These are phyloP conservation scores for Melanotaenia pygmaea DNA, from an alignment of 2,797 vertebrate genomes.

Conservation along the genomic window DNA sequence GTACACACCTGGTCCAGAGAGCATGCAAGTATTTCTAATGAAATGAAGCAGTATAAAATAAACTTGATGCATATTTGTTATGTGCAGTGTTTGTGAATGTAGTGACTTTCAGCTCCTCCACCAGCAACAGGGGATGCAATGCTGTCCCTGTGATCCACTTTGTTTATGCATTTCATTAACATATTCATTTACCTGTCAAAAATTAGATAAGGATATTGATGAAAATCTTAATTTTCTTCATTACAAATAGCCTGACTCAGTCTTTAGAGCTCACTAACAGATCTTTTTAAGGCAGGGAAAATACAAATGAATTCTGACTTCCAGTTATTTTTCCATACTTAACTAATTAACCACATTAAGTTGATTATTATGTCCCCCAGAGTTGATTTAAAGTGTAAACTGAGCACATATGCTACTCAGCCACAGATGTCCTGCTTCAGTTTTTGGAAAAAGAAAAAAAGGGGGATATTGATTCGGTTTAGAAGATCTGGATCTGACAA, in stretches of 20 bases:
- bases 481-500: conserved; percentile 43
- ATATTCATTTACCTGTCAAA: neutral
- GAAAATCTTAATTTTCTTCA: neutral
- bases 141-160: conserved; percentile 4
- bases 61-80: conserved; percentile 45
- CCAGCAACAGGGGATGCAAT: neutral
- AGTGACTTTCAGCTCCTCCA: conserved; percentile 9
- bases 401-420: neutral
- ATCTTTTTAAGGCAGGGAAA: neutral
- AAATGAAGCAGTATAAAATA: conserved; percentile 33
- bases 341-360: neutral
- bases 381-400: neutral
- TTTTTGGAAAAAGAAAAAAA: conserved; percentile 1
- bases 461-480: conserved; percentile 46
- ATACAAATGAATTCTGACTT: accelerated
- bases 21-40: conserved; percentile 41
- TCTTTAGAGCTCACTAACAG: neutral
- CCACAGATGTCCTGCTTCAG: neutral
- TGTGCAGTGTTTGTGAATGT: conserved; percentile 23
- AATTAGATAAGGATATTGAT: neutral
- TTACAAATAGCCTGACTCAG: neutral
- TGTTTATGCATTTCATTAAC: neutral
- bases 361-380: neutral
- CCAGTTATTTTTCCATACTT: neutral
- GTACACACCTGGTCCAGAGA: conserved; percentile 49